A percentile compares a stretch with the other conserved stretches of the same genome.
Conservation (phyloP, 2,888 invertebrate genomes). For the Coenonympha glycerion region DNA sequence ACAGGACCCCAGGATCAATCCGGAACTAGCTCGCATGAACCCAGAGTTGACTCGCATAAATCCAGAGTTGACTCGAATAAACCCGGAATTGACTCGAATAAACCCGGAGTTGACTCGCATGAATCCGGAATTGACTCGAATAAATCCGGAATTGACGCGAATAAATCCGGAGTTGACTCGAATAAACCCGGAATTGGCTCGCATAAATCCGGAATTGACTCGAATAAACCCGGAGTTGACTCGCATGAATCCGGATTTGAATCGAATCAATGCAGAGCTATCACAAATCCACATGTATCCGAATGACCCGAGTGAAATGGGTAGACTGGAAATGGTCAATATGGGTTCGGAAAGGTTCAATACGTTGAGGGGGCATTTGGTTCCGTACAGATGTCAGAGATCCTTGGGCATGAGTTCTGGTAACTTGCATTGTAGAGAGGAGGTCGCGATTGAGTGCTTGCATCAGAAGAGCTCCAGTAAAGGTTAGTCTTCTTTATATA, state of each 20-base stretch:
- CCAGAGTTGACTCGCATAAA: constrained; percentile 37
- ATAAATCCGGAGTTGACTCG: constrained; percentile 38
- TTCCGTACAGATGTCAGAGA: constrained; percentile 58
- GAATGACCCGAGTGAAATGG: constrained; percentile 39
- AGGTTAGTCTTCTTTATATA: constrained; percentile 44
- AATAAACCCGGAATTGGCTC: constrained; percentile 36
- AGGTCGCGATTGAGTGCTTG: constrained; percentile 54
- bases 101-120: constrained; percentile 35
- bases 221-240: constrained; percentile 38
- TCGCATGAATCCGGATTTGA: constrained; percentile 37
- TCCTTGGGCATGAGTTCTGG: constrained; percentile 54
- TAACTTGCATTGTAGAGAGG: constrained; percentile 57
- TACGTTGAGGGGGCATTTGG: constrained; percentile 64
- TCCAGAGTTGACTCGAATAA: constrained; percentile 36
- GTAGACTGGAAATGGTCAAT: constrained; percentile 46
- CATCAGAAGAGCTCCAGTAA: constrained; percentile 63
- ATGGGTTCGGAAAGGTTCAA: constrained; percentile 53
- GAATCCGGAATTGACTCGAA: constrained; percentile 36
- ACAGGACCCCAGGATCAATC: too few relatives aligned
- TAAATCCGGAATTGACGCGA: constrained; percentile 35
- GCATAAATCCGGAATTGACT: constrained; percentile 40
- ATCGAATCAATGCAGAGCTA: constrained; percentile 1
- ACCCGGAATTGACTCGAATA: constrained; percentile 24
- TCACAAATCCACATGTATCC: constrained; percentile 40
- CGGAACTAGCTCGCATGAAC: constrained; percentile 33